phyloP scores from a whole-genome alignment of 2,797 vertebrate genomes.

The Pangasius mekongensis region DNA sequence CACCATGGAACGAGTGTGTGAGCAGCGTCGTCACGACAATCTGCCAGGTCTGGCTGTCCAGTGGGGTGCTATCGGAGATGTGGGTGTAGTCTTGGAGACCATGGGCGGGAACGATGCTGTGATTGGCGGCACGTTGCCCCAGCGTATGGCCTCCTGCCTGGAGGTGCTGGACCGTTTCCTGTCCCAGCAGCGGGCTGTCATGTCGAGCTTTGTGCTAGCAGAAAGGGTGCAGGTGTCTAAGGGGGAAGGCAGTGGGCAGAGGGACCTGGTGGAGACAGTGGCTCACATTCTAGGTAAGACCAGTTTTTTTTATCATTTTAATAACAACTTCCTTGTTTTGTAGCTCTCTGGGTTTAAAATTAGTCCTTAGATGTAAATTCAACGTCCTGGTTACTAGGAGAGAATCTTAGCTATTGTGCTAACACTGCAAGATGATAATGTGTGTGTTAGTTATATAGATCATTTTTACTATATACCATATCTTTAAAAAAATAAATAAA shows the following conservation, averaged over 20 bases:
- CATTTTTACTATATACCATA: not conserved
- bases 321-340: not conserved
- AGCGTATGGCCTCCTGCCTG: conserved; percentile 89
- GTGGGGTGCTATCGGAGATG: conserved; percentile 96
- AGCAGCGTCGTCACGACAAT: conserved; percentile 81
- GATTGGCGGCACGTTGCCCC: conserved; percentile 88
- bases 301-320: not conserved
- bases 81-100: conserved; percentile 87
- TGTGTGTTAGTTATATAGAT: not conserved
- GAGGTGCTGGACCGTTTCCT: conserved; percentile 92
- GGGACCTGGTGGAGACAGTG: conserved; percentile 85
- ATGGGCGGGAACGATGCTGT: conserved; percentile 84
- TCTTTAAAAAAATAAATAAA: not conserved
- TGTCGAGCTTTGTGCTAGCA: conserved; percentile 93
- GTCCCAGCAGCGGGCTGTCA: conserved; percentile 82
- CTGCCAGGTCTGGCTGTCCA: conserved; percentile 91
- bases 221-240: conserved; percentile 75
- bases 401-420: not conserved
- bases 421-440: not conserved
- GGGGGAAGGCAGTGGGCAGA: conserved; percentile 70
- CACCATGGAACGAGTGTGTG: conserved; percentile 94
- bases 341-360: not conserved
- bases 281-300: conserved; percentile 92
- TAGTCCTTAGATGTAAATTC: not conserved
- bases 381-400: not conserved